Evolutionary conservation across 2,797 vertebrate genomes (phyloP), one percentile per base, ranked within the genome.

Genomic region (Fratercula arctica): DNA sequence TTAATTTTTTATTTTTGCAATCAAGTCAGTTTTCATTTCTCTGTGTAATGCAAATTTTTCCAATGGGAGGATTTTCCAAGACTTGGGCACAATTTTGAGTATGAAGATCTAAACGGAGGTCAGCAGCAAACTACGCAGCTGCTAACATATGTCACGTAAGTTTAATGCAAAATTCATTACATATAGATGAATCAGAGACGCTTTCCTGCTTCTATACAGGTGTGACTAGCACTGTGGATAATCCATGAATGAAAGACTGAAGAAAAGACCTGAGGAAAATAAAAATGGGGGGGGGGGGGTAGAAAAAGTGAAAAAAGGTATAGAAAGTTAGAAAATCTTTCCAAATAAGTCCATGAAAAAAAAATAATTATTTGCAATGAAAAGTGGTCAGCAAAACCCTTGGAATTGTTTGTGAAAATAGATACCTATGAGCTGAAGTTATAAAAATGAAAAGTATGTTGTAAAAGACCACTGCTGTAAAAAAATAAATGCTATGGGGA

Each of bases 351-450:
- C 26, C 11, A 20, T 59, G 6, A 80, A 72, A 85, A 45, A 60
- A 10, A 85, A 56, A 7, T 39, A 59, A 59, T 54, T 69, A 48
- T 60, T 74, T 85, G 20, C 41, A 80, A 21, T 16, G 45, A 80
- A 61, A 17, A 41, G 17, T 63, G 20, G 23, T 33, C 69, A 91
- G 31, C 28, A 80, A 92, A 91, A 85, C 16, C n/a, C 24, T 50
- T 73, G 74, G n/a, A 93, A 76, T n/a, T 72, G 48, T 79, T 74
- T 76, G 56, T 60, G 59, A 80, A 95, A 73, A 37, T 29, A 60
- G 37, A 53, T 54, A 66, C 7, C 9, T 48, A 8, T 18, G 31
- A 84, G 64, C 12, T 66, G 35, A 79, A 78, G 57, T 51, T 61
- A 61, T 46, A 26, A 91, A 96, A 94, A 50, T 17, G 35, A 48